These are phyloP conservation scores for Lasioglossum figueresi DNA, from an alignment of 2,888 invertebrate genomes.

Conservation along the genomic window DNA sequence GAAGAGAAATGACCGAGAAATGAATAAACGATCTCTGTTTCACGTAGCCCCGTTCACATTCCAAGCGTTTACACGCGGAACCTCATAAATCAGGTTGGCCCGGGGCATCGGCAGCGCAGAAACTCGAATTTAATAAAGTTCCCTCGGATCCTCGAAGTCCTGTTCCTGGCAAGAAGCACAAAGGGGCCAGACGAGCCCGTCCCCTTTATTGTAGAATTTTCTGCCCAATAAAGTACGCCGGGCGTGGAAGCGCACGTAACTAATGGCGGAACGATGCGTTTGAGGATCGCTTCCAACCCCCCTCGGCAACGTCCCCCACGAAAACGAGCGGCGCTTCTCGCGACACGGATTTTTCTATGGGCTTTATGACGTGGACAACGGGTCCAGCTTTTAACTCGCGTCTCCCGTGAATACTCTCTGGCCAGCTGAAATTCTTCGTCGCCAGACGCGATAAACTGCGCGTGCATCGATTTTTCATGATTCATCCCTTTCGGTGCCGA, in stretches of 20 bases:
- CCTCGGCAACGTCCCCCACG: constrained; percentile 15
- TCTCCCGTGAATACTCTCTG: constrained; percentile 14
- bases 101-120: constrained; percentile 6
- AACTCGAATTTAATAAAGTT: constrained; percentile 60
- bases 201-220: constrained; percentile 82
- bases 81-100: constrained; percentile 38
- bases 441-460: neutral
- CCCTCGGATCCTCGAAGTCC: constrained; percentile 28
- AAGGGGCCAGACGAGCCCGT: constrained; percentile 73
- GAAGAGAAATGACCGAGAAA: neutral
- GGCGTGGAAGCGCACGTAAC: constrained; percentile 61
- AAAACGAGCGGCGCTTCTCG: constrained; percentile 15
- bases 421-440: neutral
- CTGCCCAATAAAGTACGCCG: constrained; percentile 82
- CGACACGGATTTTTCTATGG: constrained; percentile 73
- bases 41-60: neutral
- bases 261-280: constrained; percentile 57
- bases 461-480: neutral
- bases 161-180: constrained; percentile 47
- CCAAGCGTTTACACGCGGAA: constrained; percentile 5
- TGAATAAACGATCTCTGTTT: constrained; percentile 4
- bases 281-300: constrained; percentile 64
- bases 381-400: constrained; percentile 44
- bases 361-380: constrained; percentile 73
- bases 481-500: constrained; percentile 6